Percentiles rank a stretch among this genome's conserved stretches.
Conservation (phyloP, 2,888 invertebrate genomes). For the Zaprionus lineosus region DNA sequence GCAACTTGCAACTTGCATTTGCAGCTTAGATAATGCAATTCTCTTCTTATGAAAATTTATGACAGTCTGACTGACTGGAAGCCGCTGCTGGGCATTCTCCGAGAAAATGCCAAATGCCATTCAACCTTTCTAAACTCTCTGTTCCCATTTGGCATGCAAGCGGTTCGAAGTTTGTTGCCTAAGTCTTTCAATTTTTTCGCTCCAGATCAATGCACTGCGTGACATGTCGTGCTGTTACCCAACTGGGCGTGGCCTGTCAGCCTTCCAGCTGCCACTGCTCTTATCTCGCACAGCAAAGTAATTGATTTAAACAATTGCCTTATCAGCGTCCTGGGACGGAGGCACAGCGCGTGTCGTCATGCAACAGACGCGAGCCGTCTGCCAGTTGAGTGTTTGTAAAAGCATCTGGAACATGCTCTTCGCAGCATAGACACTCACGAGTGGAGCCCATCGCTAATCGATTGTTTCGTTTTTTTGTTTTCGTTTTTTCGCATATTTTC, state of each 20-base stretch:
- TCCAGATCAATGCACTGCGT: conserved; percentile 57
- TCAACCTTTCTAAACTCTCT: conserved; percentile 71
- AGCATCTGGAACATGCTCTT: not conserved
- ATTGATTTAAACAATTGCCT: conserved; percentile 41
- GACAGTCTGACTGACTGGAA: conserved; percentile 50
- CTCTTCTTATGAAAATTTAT: conserved; percentile 71
- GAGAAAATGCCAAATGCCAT: conserved; percentile 64
- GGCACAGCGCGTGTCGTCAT: conserved; percentile 7
- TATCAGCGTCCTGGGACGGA: conserved; percentile 24
- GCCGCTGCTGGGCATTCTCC: conserved; percentile 46
- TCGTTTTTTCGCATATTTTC: conserved; percentile 10
- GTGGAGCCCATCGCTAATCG: conserved; percentile 22
- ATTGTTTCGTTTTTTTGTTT: conserved; percentile 25
- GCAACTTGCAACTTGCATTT: conserved; percentile 35
- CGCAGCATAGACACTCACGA: conserved; percentile 8
- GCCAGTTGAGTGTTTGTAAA: not conserved
- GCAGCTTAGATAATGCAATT: conserved; percentile 62
- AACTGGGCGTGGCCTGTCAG: conserved; percentile 15
- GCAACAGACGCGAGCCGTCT: not conserved
- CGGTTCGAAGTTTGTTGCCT: conserved; percentile 42
- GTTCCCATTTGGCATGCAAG: conserved; percentile 45
- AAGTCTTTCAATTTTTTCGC: conserved; percentile 39
- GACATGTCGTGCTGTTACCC: conserved; percentile 31
- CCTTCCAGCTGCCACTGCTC: conserved; percentile 16
- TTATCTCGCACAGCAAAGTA: conserved; percentile 10